Evolutionary conservation across 2,888 invertebrate species (phyloP), one percentile per base, ranked within the genome.

Genomic region (Cepaea hortensis): DNA sequence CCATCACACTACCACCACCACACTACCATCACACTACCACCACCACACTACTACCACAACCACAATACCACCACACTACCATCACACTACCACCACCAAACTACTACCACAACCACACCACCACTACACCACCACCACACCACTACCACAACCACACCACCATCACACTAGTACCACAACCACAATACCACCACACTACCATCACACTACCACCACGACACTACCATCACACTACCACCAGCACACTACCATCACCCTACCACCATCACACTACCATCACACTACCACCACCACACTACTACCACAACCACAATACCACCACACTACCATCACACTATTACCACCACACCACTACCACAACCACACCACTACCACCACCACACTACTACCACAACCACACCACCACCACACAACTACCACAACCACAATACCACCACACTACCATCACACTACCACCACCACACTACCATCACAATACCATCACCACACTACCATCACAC

Each of bases 71-170:
- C 35, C 46, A 61, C 18, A 46, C 15, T n/a, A 18, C n/a, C 65
- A 62, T 5, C 1, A 62, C 75, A 61, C 61, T 2, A 61, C 6
- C 65, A 61, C 61, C 76, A 76, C 23, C 62, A 77, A 3, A 61
- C 61, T 65, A 77, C 55, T 62, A 85, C 61, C 85, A 85, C 68
- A 62, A 79, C n/a, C n/a, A n/a, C n/a, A n/a, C n/a, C 35, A 68
- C 48, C 5, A 68, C 68, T 20, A n/a, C n/a, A n/a, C n/a, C n/a
- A 18, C 68, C 18, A 68, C 68, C 50, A 35, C 35, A 35, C 35
- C 35, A 35, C 35, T 35, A 35, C 62, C 9, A 18, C 62, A 62
- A 62, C 62, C 1, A 1, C 62, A 62, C 13, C 0, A 62, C 35
- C 35, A 35, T 35, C 35, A 35, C 35, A 35, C 35, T 1, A 35